Conservation (phyloP, 2,888 invertebrate species). For the Gortyna flavago region DNA sequence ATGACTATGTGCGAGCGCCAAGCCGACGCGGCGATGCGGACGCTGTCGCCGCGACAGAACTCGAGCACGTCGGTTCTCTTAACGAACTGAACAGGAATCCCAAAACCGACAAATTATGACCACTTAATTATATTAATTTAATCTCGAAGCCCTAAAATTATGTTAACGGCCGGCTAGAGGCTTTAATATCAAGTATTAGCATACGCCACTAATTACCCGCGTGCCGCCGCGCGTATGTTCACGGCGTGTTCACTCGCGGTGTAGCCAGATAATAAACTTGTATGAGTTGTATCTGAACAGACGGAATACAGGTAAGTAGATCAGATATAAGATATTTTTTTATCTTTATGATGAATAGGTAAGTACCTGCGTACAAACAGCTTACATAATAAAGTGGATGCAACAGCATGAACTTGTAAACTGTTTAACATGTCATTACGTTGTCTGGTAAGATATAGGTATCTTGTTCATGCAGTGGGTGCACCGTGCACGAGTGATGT, state of each 20-base stretch:
- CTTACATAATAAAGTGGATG: not conserved
- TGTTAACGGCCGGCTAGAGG: slow-evolving; percentile 44
- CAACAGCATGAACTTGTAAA: not conserved
- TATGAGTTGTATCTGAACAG: slow-evolving; percentile 25
- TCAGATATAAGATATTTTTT: slow-evolving; percentile 10
- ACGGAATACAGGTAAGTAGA: not conserved
- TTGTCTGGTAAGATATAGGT: not conserved
- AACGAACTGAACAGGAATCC: slow-evolving; percentile 23
- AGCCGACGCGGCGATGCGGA: not conserved
- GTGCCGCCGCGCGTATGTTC: slow-evolving; percentile 61
- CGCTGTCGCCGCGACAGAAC: slow-evolving; percentile 4
- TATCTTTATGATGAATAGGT: slow-evolving; percentile 37
- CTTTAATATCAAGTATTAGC: slow-evolving; percentile 58
- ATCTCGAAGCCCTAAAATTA: slow-evolving; percentile 55
- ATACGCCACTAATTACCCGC: slow-evolving; percentile 63
- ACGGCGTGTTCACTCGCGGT: slow-evolving; percentile 62
- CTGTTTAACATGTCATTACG: not conserved
- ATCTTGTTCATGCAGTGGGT: too few relatives aligned
- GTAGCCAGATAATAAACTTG: slow-evolving; percentile 43
- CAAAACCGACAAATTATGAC: slow-evolving; percentile 46
- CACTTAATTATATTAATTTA: slow-evolving; percentile 28
- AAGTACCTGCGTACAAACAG: not conserved
- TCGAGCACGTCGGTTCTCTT: slow-evolving; percentile 3
- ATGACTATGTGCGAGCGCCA: not conserved
- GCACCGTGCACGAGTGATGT: not conserved